Evolutionary conservation across 2,797 vertebrate species (phyloP).

Genomic region (Argentina silus): DNA sequence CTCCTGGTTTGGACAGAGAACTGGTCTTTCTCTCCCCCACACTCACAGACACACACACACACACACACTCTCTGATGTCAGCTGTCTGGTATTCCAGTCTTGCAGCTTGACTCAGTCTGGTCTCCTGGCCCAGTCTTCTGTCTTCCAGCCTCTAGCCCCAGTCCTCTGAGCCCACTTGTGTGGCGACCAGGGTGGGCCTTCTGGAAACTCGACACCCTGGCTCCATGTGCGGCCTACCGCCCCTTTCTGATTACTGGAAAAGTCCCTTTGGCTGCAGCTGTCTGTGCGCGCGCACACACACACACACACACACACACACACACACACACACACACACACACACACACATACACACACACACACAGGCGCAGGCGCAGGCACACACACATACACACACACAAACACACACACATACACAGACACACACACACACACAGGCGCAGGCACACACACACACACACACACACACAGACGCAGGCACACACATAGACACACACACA

Average conservation of each 20-base stretch:
- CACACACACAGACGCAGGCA: not conserved
- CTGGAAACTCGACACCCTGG: constrained; percentile 24
- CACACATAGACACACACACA: not conserved
- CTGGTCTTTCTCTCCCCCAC: too few species aligned
- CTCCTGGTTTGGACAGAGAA: not conserved
- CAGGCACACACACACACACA: not conserved
- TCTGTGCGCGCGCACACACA: not conserved
- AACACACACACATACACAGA: not conserved
- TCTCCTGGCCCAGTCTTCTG: constrained; percentile 7
- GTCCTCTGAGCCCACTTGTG: not conserved
- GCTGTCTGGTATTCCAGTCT: not conserved
- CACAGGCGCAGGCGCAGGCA: not conserved
- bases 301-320: constrained; percentile 14
- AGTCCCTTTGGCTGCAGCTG: not conserved
- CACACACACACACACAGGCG: not conserved
- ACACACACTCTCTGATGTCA: not conserved
- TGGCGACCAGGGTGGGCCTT: constrained; percentile 21
- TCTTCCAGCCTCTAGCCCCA: constrained; percentile 10
- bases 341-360: not conserved
- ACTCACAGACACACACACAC: not conserved
- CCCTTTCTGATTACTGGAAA: not conserved
- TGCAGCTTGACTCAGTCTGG: not conserved
- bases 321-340: constrained; percentile 6
- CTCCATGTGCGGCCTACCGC: constrained; percentile 13
- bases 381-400: not conserved